Conservation (phyloP, 2,113 vertebrate species). For the Peucedramus taeniatus region DNA sequence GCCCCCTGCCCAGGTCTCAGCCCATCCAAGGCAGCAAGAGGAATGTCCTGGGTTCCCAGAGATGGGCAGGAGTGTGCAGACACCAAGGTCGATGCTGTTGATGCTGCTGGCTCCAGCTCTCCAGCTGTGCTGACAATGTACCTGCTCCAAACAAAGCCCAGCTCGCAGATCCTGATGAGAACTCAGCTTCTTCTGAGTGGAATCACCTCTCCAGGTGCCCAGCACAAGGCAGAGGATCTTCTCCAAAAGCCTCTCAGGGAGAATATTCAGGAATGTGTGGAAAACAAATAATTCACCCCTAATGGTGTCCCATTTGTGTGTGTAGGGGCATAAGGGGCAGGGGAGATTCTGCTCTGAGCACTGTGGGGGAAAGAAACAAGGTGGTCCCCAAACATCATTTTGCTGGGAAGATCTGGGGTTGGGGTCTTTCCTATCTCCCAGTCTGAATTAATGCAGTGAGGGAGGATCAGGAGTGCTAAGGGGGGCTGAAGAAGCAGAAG, state of each 20-base stretch:
- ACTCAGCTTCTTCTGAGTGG: accelerated
- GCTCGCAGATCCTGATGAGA: neutral
- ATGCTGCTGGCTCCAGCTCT: neutral
- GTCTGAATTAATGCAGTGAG: neutral
- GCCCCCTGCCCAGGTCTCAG: too few relatives aligned
- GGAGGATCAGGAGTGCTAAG: neutral
- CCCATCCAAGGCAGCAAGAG: too few relatives aligned
- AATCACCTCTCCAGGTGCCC: neutral
- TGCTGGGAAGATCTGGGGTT: neutral
- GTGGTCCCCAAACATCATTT: neutral
- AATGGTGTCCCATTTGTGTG: neutral
- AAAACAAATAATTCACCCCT: neutral
- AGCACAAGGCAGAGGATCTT: neutral
- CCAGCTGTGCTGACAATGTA: neutral
- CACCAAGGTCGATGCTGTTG: neutral
- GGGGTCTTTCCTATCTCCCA: neutral
- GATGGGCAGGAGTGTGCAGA: neutral
- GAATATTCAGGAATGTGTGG: neutral
- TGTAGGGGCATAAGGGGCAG: neutral
- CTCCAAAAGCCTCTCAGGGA: neutral
- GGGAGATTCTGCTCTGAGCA: neutral
- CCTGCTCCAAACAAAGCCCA: neutral
- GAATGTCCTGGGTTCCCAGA: too few relatives aligned
- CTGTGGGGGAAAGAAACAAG: accelerated
- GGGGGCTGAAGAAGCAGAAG: neutral